Evolutionary conservation across 2,888 invertebrate species (phyloP), one percentile per base, ranked within the genome.

Genomic region (Aricia artaxerxes): DNA sequence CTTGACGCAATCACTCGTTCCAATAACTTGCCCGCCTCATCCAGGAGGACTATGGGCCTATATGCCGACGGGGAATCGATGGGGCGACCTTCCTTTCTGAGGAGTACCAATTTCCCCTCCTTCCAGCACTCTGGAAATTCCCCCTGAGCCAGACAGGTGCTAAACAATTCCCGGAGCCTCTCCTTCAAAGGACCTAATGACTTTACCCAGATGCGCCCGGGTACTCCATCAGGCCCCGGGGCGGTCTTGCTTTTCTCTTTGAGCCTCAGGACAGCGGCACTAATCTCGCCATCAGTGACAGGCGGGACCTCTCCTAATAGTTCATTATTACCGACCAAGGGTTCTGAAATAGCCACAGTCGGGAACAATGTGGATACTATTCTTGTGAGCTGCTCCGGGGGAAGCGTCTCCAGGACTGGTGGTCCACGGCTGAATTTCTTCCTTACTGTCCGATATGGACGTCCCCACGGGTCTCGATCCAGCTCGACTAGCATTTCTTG

Each of bases 401-500:
- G 72, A 24, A 76, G 57, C 16, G 38, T 78, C 64, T n/a, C 35
- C 16, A 69, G 31, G 13, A 76, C n/a, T 6, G 80, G 78, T 2
- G 69, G 76, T 4, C 35, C 78, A 60, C 60, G 31, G 1, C 78
- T 76, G 40, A 82, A 79, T 49, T 82, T 82, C 2, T 76, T 49
- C 44, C 81, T 78, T 16, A 82, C 79, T 57, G 11, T 24, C 49
- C 73, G 69, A 38, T 81, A 82, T n/a, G 80, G 81, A 44, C 78
- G 78, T 16, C 81, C 82, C 79, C 79, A 81, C 38, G 82, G 80
- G 60, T 80, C 80, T 7, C 77, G 16, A 40, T 80, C 69, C 3
- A 79, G 64, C 4, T 49, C 57, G 7, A 13, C 76, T 13, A 77
- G 11, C 76, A 77, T n/a, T 6, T 77, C 76, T 31, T 49, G 31